These are phyloP conservation scores for Apaloderma vittatum DNA, from an alignment of 2,113 vertebrate genomes.

Conservation along the genomic window DNA sequence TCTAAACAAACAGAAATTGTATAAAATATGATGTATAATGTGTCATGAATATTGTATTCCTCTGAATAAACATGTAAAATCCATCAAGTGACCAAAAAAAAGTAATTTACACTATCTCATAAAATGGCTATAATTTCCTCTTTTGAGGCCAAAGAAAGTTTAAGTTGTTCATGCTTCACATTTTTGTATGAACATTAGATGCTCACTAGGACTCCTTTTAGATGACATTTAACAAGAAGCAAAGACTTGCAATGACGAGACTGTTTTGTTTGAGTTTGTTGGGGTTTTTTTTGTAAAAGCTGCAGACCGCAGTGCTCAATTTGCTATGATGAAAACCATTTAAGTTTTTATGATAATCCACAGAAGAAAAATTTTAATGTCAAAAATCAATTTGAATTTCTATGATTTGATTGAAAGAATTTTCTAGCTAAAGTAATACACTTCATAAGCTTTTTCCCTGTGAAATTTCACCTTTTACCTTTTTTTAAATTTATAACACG, in stretches of 20 bases:
- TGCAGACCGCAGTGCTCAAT: neutral
- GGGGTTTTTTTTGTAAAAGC: neutral
- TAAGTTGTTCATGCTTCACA: neutral
- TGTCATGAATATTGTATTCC: neutral
- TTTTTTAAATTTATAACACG: neutral
- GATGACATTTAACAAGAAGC: neutral
- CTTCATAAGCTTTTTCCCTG: accelerated
- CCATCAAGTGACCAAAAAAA: neutral
- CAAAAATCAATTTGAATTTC: neutral
- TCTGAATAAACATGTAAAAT: neutral
- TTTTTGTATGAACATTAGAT: neutral
- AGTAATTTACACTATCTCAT: neutral
- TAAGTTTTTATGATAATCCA: neutral
- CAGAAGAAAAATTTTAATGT: neutral
- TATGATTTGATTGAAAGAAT: neutral
- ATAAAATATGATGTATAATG: neutral
- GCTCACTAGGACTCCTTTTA: neutral
- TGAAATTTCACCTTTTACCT: neutral
- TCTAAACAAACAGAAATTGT: neutral
- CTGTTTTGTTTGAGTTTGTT: too few species aligned
- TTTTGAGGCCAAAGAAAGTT: neutral
- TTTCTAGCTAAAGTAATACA: neutral
- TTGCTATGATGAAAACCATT: neutral
- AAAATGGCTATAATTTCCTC: neutral
- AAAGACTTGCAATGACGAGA: neutral